Base-by-base conservation (phyloP, 1,140 invertebrate species). In the Brachionus asplanchnoidis region DNA sequence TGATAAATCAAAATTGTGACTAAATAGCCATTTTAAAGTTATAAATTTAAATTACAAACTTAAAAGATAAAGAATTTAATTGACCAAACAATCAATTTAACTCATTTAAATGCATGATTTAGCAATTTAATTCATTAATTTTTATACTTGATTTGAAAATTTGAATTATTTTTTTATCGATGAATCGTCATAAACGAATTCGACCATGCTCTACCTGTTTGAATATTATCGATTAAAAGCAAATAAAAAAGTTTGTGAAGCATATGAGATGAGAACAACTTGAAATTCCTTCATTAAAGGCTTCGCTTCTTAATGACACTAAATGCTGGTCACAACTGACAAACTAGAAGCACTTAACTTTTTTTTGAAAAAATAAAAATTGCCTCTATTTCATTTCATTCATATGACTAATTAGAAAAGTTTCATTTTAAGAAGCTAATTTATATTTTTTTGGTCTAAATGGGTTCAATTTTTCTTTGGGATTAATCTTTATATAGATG, bases 391-490 rank as follows among this genome's bases (percentile, higher is more conserved):
- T 73, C 40, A 9, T 44, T 40, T 42, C 40, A 20, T 44, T 40
- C 32, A 17, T 3, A 40, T 20, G 36, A 44, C 32, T 73, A 73
- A 73, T 73, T 73, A 42, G 8, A 73, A 73, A 73, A 73, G n/a
- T 40, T 73, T 73, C 36, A 20, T 12, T 73, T 3, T 36, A 40
- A 20, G 68, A 42, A 42, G 36, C 68, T 73, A 73, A 73, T 73
- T 73, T 73, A 73, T 73, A 73, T 73, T 73, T 73, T 73, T 73
- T 40, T n/a, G 68, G 68, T 23, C 68, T 73, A 42, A 73, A 40
- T 73, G 40, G 32, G 12, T 40, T 42, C 68, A 42, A 73, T 73
- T 28, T 68, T 73, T 36, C 68, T 17, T 42, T 42, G 40, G 68
- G 68, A 73, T 73, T 73, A 73, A 73, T 42, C 36, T 73, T 73